These are phyloP conservation scores for Rhineura floridana DNA, from an alignment of 2,113 vertebrate species.

Conservation along the genomic window DNA sequence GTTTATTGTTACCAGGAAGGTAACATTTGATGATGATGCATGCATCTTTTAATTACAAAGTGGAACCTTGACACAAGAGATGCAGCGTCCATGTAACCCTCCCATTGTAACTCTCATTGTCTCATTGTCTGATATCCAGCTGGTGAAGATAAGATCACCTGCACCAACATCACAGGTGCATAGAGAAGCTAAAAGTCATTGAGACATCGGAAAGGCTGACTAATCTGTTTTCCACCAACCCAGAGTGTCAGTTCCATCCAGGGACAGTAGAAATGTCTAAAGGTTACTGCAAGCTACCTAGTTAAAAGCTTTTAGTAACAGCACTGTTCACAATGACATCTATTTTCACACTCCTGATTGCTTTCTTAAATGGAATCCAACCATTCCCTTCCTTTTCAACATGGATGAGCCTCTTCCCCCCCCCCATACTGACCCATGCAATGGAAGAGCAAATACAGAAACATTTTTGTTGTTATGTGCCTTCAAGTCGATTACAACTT, in stretches of 20 bases:
- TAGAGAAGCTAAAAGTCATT: not conserved
- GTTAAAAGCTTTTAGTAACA: slow-evolving; percentile 5
- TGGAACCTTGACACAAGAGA: not conserved
- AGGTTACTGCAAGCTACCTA: slow-evolving; percentile 11
- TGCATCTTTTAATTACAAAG: not conserved
- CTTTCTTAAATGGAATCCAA: not conserved
- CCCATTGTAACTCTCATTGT: not conserved
- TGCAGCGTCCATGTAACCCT: not conserved
- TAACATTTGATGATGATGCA: not conserved
- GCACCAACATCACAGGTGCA: not conserved
- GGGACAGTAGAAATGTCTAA: not conserved
- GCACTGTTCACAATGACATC: not conserved
- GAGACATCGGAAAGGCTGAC: not conserved
- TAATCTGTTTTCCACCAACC: not conserved
- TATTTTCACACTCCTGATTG: not conserved
- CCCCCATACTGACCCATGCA: not conserved
- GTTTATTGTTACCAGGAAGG: not conserved
- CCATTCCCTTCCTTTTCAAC: not conserved
- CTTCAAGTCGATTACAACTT: too few relatives aligned
- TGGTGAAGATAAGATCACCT: not conserved
- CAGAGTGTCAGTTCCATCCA: not conserved
- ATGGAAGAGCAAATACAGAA: slow-evolving; percentile 31
- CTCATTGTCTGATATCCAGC: not conserved
- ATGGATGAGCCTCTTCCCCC: not conserved
- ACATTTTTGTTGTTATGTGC: too few relatives aligned